Percentiles rank a stretch among this genome's conserved stretches.
Conservation (phyloP, 2,797 vertebrate species). For the Gallirallus australis region DNA sequence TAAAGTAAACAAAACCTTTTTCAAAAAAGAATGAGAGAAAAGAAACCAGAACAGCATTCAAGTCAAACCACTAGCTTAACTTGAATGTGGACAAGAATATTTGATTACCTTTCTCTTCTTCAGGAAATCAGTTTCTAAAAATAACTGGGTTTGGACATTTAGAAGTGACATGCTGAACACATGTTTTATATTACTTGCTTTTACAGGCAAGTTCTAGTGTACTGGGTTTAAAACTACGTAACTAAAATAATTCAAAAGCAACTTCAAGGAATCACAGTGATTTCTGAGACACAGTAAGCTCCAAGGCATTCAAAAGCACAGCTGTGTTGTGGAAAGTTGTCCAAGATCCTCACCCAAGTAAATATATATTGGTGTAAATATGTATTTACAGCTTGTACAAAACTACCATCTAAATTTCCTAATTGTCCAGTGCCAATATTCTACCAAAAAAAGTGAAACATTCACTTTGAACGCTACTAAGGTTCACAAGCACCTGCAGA, state of each 20-base stretch:
- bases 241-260: neutral
- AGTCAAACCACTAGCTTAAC: neutral
- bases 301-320: neutral
- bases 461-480: neutral
- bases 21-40: neutral
- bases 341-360: neutral
- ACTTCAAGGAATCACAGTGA: neutral
- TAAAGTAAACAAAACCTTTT: neutral
- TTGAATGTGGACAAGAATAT: neutral
- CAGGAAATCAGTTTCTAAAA: conserved; percentile 16
- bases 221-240: neutral
- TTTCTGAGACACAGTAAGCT: neutral
- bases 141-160: neutral
- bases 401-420: neutral
- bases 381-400: neutral
- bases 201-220: neutral
- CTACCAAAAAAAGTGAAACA: neutral
- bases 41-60: neutral
- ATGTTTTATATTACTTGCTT: conserved; percentile 12
- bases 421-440: neutral
- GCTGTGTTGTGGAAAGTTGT: neutral
- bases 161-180: neutral
- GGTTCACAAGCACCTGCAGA: neutral
- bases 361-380: neutral
- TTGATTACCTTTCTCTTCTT: neutral